Evolutionary conservation across 2,888 invertebrate species (phyloP).

Genomic region (Shargacucullia verbasci): DNA sequence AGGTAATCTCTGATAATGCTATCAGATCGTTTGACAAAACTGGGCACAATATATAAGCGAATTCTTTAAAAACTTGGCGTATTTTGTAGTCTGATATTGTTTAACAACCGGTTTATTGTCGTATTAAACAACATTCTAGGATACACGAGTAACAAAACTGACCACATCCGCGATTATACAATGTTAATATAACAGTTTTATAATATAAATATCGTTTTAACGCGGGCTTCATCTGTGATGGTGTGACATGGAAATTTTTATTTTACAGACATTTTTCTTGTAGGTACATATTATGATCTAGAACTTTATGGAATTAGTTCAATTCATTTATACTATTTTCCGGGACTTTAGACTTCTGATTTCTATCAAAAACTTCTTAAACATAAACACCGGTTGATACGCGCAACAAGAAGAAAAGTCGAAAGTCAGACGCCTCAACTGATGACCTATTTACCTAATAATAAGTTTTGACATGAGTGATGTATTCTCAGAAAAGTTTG

Average conservation of each 20-base stretch:
- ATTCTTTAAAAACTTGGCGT: no score
- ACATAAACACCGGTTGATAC: slow-evolving; percentile 4
- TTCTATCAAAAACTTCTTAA: not conserved
- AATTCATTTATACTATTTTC: not conserved
- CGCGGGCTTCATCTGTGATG: not conserved
- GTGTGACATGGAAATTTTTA: not conserved
- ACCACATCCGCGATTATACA: slow-evolving; percentile 69
- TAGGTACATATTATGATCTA: no score
- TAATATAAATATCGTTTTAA: slow-evolving; percentile 46
- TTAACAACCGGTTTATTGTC: slow-evolving; percentile 8
- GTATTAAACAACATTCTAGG: slow-evolving; percentile 30
- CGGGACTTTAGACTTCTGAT: no score
- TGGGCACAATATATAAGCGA: no score
- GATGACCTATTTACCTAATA: slow-evolving; percentile 57
- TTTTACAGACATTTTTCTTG: no score
- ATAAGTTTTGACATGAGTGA: slow-evolving; percentile 61
- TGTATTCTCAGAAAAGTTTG: slow-evolving; percentile 54
- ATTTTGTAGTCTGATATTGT: no score
- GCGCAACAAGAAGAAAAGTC: slow-evolving; percentile 23
- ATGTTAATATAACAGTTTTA: slow-evolving; percentile 42
- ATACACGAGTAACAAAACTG: slow-evolving; percentile 53
- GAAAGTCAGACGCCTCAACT: slow-evolving; percentile 29
- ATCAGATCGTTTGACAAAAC: no score
- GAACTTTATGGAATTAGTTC: not conserved
- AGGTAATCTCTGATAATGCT: no score